Evolutionary conservation across 2,888 invertebrate genomes (phyloP).

Genomic region (Seira sanloemensis): DNA sequence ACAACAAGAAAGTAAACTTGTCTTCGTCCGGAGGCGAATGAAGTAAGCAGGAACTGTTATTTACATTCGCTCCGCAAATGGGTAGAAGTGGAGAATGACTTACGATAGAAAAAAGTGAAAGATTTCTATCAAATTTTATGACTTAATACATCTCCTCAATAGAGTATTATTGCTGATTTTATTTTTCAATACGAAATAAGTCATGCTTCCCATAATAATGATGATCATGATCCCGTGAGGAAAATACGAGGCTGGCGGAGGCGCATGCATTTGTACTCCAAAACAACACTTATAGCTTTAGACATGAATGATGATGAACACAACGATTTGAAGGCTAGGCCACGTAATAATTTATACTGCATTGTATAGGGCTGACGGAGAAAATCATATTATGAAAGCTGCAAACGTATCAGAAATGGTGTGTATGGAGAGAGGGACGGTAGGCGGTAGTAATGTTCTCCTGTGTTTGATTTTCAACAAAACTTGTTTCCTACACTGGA

Average conservation of each 20-base stretch:
- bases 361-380: conserved; percentile 26
- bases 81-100: not conserved
- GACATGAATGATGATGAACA: too few species aligned
- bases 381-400: too few species aligned
- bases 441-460: conserved; percentile 67
- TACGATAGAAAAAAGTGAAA: conserved; percentile 53
- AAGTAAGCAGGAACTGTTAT: too few species aligned
- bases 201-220: conserved; percentile 13
- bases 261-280: too few species aligned
- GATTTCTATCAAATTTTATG: conserved; percentile 70
- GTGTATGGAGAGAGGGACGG: conserved; percentile 42
- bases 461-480: conserved; percentile 64
- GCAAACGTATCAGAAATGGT: too few species aligned
- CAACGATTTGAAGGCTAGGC: too few species aligned
- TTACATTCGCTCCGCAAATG: not conserved
- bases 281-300: conserved; percentile 46
- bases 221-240: conserved; percentile 20
- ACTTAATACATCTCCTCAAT: conserved; percentile 68
- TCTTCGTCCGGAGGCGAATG: too few species aligned
- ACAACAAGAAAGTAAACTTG: too few species aligned
- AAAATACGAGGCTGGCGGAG: too few species aligned
- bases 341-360: conserved; percentile 33
- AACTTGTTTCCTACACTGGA: conserved; percentile 63
- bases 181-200: not conserved
- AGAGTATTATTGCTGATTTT: conserved; percentile 36